These are phyloP conservation scores for Melanitta fusca DNA, from an alignment of 2,797 vertebrate genomes.

Conservation along the genomic window DNA sequence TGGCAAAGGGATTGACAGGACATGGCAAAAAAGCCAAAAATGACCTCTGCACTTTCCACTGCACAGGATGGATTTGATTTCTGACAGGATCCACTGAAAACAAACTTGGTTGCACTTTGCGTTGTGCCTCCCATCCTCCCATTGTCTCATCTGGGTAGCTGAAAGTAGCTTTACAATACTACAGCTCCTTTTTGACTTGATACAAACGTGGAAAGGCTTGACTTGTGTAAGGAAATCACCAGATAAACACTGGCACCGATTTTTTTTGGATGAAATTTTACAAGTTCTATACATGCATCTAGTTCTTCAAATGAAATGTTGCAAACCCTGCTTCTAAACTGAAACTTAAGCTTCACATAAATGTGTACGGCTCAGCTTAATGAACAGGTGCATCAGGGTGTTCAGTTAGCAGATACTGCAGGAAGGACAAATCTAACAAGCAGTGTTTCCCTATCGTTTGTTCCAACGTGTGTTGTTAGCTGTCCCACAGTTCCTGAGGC, in stretches of 20 bases:
- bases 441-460: neutral
- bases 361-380: neutral
- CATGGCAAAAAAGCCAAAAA: neutral
- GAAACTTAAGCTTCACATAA: neutral
- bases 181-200: neutral
- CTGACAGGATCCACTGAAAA: neutral
- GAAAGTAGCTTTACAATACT: neutral
- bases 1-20: neutral
- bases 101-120: neutral
- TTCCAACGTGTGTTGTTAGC: neutral
- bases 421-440: neutral
- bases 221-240: neutral
- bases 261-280: neutral
- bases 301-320: neutral
- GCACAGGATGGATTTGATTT: neutral
- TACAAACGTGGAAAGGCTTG: neutral
- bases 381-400: neutral
- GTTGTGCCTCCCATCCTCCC: neutral
- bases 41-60: neutral
- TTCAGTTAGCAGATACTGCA: neutral
- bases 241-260: neutral
- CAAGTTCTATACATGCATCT: conserved; percentile 9
- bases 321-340: neutral
- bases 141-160: neutral
- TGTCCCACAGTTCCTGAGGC: neutral